A percentile compares a stretch with the other conserved stretches of the same genome.
Conservation (phyloP, 2,888 invertebrate genomes). For the Napeogenes sylphis region DNA sequence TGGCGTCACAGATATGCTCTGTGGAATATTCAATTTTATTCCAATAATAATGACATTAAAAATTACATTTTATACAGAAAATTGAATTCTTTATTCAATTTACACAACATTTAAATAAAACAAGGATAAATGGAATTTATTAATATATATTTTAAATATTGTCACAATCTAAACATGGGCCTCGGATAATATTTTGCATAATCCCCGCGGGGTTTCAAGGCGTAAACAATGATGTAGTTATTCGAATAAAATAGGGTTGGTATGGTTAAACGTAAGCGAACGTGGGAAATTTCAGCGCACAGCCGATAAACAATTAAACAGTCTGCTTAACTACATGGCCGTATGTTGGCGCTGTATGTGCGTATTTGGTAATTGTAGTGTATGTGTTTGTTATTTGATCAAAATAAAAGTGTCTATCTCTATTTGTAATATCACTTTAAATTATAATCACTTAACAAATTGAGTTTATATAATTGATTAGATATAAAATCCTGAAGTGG, state of each 20-base stretch:
- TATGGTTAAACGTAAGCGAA: constrained; percentile 29
- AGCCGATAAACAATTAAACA: constrained; percentile 42
- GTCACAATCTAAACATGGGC: constrained; percentile 15
- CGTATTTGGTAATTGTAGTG: constrained; percentile 65
- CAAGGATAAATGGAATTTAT: constrained; percentile 6
- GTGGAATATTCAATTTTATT: constrained; percentile 17
- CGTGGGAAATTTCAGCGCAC: constrained; percentile 34
- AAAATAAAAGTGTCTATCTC: constrained; percentile 48
- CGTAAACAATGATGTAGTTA: constrained; percentile 24
- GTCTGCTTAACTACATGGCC: constrained; percentile 35
- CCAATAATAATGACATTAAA: neutral
- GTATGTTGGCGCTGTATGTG: constrained; percentile 40
- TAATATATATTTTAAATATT: constrained; percentile 15
- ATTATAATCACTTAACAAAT: too few species aligned
- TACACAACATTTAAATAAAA: neutral
- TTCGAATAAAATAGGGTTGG: constrained; percentile 26
- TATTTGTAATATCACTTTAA: neutral
- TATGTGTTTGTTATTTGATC: constrained; percentile 61
- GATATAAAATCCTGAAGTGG: constrained; percentile 15
- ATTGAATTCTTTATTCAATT: too few species aligned
- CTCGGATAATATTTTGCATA: constrained; percentile 25
- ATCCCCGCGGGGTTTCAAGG: constrained; percentile 25
- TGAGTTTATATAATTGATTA: too few species aligned
- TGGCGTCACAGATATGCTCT: constrained; percentile 33
- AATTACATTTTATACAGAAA: too few species aligned